A percentile compares a stretch with the other conserved stretches of the same genome.
phyloP scores from a whole-genome alignment of 1,140 invertebrate species.

The Drosophila littoralis region DNA sequence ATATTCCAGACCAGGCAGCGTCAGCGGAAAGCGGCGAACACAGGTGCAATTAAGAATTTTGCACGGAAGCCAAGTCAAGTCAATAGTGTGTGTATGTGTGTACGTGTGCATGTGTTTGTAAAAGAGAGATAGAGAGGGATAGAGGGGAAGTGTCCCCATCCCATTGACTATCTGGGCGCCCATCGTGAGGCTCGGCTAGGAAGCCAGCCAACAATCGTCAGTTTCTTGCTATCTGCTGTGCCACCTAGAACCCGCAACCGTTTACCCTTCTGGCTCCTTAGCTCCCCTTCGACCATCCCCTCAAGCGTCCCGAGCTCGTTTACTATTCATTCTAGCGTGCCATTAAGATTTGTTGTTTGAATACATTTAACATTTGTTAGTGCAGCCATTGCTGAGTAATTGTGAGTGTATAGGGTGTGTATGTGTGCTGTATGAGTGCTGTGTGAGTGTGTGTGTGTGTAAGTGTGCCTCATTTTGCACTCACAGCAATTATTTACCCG shows the following conservation, averaged over 20 bases:
- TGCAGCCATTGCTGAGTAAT: conserved; percentile 55
- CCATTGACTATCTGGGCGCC: not conserved
- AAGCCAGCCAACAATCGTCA: conserved; percentile 42
- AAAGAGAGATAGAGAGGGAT: not conserved
- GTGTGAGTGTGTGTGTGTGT: conserved; percentile 33
- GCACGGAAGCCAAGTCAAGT: conserved; percentile 80
- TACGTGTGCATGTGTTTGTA: not conserved
- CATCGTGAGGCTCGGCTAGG: conserved; percentile 12
- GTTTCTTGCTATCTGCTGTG: conserved; percentile 43
- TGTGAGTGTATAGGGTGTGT: conserved; percentile 17
- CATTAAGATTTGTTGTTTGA: conserved; percentile 83
- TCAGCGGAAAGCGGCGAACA: conserved; percentile 78
- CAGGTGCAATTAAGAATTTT: conserved; percentile 83
- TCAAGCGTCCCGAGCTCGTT: conserved; percentile 56
- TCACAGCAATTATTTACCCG: conserved; percentile 83
- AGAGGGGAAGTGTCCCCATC: conserved; percentile 2
- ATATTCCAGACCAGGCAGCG: conserved; percentile 54
- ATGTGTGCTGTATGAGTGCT: conserved; percentile 19
- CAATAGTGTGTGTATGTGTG: conserved; percentile 39
- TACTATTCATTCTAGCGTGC: conserved; percentile 82
- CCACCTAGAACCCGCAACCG: conserved; percentile 33
- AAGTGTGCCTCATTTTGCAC: conserved; percentile 68
- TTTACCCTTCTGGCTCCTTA: conserved; percentile 34
- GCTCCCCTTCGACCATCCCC: not conserved
- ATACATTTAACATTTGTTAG: conserved; percentile 83